Conservation (phyloP, 2,888 invertebrate genomes). For the Dynastes grantii region DNA sequence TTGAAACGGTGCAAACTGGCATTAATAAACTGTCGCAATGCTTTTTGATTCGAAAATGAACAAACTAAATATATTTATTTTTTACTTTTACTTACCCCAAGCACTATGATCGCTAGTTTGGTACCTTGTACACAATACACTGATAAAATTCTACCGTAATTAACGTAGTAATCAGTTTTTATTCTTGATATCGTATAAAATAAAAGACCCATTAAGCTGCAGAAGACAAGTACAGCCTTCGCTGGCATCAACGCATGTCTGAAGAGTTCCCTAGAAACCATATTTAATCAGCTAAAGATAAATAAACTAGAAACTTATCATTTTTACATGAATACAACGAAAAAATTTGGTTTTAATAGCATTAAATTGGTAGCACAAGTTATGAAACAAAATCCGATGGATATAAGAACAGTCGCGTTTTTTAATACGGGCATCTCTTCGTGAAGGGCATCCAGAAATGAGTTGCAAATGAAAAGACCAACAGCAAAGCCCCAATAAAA, state of each 20-base stretch:
- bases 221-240: slow-evolving; percentile 11
- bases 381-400: slow-evolving; percentile 9
- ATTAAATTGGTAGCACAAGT: background rate
- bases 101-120: slow-evolving; percentile 20
- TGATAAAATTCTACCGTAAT: slow-evolving; percentile 15
- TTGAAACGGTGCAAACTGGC: too few relatives aligned
- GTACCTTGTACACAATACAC: slow-evolving; percentile 11
- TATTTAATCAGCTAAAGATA: background rate
- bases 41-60: too few relatives aligned
- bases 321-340: slow-evolving; percentile 21
- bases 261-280: slow-evolving; percentile 21
- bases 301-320: background rate
- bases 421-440: slow-evolving; percentile 37
- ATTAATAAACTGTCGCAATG: too few relatives aligned
- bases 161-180: slow-evolving; percentile 41
- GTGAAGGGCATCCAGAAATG: slow-evolving; percentile 28
- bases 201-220: slow-evolving; percentile 16
- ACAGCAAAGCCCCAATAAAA: slow-evolving; percentile 40
- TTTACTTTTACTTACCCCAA: slow-evolving; percentile 26
- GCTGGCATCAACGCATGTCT: background rate
- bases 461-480: slow-evolving; percentile 14
- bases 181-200: slow-evolving; percentile 38
- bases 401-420: background rate
- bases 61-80: background rate
- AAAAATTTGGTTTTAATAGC: slow-evolving; percentile 2